These are phyloP conservation scores for Pelmatolapia mariae DNA, from an alignment of 2,113 vertebrate species.

Conservation along the genomic window DNA sequence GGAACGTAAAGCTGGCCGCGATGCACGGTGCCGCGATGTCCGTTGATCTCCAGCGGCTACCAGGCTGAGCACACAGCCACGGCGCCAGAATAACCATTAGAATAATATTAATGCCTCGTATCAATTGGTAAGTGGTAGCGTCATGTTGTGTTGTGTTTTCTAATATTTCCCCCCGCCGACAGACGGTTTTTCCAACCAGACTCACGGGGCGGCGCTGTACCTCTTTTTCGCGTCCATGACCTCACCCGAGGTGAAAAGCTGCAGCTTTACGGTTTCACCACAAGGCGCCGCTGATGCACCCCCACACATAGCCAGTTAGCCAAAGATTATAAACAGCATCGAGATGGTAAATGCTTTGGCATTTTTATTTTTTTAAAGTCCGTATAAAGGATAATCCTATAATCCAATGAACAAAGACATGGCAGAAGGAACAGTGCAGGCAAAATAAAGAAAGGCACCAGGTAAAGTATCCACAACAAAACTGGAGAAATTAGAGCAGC, in stretches of 20 bases:
- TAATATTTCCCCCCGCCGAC: neutral
- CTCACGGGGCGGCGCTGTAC: slow-evolving; percentile 63
- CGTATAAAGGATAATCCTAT: neutral
- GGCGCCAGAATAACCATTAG: rapidly evolving
- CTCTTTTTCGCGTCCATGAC: neutral
- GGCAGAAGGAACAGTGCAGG: neutral
- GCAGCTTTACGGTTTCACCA: neutral
- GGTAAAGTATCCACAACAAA: neutral
- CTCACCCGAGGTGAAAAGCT: neutral
- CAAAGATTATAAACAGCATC: neutral
- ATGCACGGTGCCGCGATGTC: neutral
- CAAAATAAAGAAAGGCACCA: neutral
- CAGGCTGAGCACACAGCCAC: neutral
- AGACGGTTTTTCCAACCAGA: slow-evolving; percentile 56
- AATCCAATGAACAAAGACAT: neutral
- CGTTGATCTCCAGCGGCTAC: neutral
- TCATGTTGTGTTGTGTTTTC: neutral
- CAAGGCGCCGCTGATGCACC: neutral
- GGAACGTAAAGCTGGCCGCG: neutral
- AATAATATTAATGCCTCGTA: neutral
- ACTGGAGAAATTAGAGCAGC: neutral
- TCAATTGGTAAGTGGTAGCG: no score
- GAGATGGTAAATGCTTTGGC: neutral
- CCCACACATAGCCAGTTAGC: neutral
- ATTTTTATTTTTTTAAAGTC: neutral